Evolutionary conservation across 2,113 vertebrate genomes (phyloP), one percentile per base, ranked within the genome.

Genomic region (Saguinus midas): DNA sequence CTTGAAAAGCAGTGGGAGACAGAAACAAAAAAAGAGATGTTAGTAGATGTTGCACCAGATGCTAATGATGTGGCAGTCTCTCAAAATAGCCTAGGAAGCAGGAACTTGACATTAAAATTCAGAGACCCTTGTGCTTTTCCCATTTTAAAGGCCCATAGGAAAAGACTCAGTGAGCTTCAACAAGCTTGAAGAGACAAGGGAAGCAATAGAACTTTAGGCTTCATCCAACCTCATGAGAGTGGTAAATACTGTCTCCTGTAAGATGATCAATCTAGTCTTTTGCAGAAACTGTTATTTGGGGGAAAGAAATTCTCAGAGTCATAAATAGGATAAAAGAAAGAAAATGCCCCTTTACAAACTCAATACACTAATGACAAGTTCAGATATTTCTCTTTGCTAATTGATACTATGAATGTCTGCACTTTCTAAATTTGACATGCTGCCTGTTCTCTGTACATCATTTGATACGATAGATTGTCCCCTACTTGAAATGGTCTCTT

Each of bases 1-100:
- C 83, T 96, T 92, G 79, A 95, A 97, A 97, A 96, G 52, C 90
- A 93, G 82, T 68, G n/a, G 57, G 73, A 97, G 73, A 86, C 50
- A 83, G 64, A 97, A 94, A 84, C 52, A 37, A 86, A 85, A 90
- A 86, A 58, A 58, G n/a, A 96, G 29, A 23, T 29, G 72, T 37
- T 50, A 82, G 58, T 80, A 75, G 40, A 94, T 82, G 61, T 72
- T 75, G 7, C 23, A 84, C 61, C 88, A 97, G 92, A 76, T 89
- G 48, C 82, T 87, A 72, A 52, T 91, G 81, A 95, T 29, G 79
- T 50, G 50, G 37, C 40, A 32, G 50, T 78, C 72, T 92, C 55
- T 78, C 68, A 9, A 75, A 94, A 91, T 29, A 91, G 35, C 14
- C n/a, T 10, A 70, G 52, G 29, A 79, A 78, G n/a, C 52, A 95